Base-by-base conservation (phyloP, 2,888 invertebrate species). In the Platycheirus albimanus region DNA sequence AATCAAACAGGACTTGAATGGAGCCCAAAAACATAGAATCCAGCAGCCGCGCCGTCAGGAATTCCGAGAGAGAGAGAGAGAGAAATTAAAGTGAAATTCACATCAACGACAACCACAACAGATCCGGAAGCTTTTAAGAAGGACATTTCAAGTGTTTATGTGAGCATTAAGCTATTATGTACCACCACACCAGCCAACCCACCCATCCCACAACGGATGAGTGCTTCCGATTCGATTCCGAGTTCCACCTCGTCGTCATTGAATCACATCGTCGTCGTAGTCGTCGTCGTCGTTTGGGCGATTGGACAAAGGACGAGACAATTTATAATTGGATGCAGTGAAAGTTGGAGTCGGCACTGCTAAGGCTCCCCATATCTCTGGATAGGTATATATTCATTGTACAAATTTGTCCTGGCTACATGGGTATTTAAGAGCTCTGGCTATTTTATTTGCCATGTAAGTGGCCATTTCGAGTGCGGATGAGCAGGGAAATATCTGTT, bases 271-370 rank as follows among this genome's bases (percentile, higher is more conserved):
- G 13, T 41, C 10, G 43, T 24, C 41, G 11, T 43, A n/a, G n/a
- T n/a, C 67, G 13, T 38, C 13, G 13, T 41, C 10, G 43, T 24
- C 41, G 11, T 43, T 43, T 61, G 58, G 45, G 72, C 47, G 38
- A 64, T 54, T 47, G 77, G 28, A 52, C 71, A 71, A 54, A 77
- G 77, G 63, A 81, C 54, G 54, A 52, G 58, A 54, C 66, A 56
- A 77, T 81, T 72, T 81, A 81, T 77, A 81, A 81, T 81, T 72
- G 71, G 70, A 71, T 77, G 81, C 71, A 76, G 47, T 76, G 45
- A n/a, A 24, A 56, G 4, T 38, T 13, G 19, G 6, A 28, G 10
- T 15, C 5, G 20, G 3, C 13, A 13, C n/a, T 28, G 28, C 28
- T 28, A 30, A n/a, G n/a, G n/a, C n/a, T n/a, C 15, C 30, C 30